These are phyloP conservation scores for Channa argus DNA, from an alignment of 2,113 vertebrate species.

Conservation along the genomic window DNA sequence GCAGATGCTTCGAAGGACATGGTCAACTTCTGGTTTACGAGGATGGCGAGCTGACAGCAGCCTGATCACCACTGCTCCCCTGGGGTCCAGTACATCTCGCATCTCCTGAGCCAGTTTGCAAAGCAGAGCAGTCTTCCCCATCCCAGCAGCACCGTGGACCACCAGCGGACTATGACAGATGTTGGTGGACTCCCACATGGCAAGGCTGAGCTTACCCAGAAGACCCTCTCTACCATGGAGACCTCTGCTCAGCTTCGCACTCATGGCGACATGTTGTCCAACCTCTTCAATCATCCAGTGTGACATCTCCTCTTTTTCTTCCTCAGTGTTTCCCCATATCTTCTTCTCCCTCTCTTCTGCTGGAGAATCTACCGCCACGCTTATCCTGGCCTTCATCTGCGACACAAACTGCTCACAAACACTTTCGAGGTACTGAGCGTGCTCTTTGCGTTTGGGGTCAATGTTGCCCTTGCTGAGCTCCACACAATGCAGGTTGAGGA, in stretches of 20 bases:
- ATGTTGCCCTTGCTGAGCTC: constrained; percentile 76
- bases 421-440: constrained; percentile 80
- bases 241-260: constrained; percentile 51
- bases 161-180: constrained; percentile 74
- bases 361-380: background rate
- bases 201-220: constrained; percentile 76
- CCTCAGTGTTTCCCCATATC: constrained; percentile 38
- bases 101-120: constrained; percentile 80
- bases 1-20: constrained; percentile 81
- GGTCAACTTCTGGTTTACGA: constrained; percentile 65
- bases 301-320: constrained; percentile 3
- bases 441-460: constrained; percentile 73
- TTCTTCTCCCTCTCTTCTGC: background rate
- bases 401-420: constrained; percentile 84
- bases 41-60: constrained; percentile 79
- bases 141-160: constrained; percentile 80
- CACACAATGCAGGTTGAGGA: constrained; percentile 76
- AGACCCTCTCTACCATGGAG: constrained; percentile 81
- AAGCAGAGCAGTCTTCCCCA: constrained; percentile 85
- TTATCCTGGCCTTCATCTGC: constrained; percentile 80
- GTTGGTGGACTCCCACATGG: constrained; percentile 67
- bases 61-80: constrained; percentile 65
- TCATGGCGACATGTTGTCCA: constrained; percentile 69
- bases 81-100: constrained; percentile 57
- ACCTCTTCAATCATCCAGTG: constrained; percentile 77